A percentile compares a stretch with the other conserved stretches of the same genome.
Evolutionary conservation across 1,140 invertebrate genomes (phyloP).

Genomic region (Caenorhabditis inopinata): DNA sequence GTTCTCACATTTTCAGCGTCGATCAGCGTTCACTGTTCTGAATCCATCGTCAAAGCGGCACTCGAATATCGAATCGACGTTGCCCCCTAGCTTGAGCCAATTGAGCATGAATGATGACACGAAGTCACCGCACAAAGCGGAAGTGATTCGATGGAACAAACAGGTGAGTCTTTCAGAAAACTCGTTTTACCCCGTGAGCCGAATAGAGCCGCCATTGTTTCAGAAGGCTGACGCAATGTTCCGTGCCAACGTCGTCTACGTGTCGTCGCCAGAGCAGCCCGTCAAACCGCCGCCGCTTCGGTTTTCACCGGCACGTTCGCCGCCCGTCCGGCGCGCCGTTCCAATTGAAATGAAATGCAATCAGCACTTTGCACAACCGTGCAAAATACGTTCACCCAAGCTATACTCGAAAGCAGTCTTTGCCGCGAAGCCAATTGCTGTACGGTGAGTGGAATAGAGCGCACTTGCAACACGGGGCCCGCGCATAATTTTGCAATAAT

Average conservation of each 20-base stretch:
- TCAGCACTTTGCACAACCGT: conserved; percentile 7
- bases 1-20: neutral
- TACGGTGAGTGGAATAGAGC: neutral
- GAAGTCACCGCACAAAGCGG: conserved; percentile 6
- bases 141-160: conserved; percentile 25
- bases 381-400: neutral
- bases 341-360: neutral
- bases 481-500: too few relatives aligned
- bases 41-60: conserved; percentile 17
- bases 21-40: conserved; percentile 15
- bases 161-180: neutral
- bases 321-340: neutral
- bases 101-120: neutral
- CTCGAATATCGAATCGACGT: neutral
- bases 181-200: too few relatives aligned
- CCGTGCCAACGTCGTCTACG: conserved; percentile 8
- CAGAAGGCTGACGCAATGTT: conserved; percentile 24
- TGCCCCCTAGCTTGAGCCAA: neutral
- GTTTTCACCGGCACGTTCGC: neutral
- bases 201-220: neutral
- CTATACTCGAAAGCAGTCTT: neutral
- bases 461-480: too few relatives aligned
- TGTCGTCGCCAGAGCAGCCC: neutral
- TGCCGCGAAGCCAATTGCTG: neutral
- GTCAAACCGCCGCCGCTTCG: neutral